A percentile compares a stretch with the other conserved stretches of the same genome.
These are phyloP conservation scores for Perognathus longimembris DNA, from an alignment of 2,113 vertebrate species.

Conservation along the genomic window DNA sequence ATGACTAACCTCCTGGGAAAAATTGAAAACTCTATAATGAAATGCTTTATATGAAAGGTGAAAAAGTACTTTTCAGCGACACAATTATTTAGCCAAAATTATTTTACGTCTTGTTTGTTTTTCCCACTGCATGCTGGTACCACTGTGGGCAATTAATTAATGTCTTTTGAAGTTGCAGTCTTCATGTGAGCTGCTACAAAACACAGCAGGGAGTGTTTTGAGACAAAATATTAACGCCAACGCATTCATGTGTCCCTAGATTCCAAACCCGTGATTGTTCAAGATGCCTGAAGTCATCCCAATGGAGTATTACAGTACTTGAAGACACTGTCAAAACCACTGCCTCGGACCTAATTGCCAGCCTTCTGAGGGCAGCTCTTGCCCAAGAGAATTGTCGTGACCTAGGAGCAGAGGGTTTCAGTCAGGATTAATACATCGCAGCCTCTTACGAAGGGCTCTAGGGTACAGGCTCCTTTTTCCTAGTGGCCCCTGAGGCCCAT, in stretches of 20 bases:
- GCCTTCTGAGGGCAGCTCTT: background rate
- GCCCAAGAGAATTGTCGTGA: background rate
- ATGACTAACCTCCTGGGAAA: background rate
- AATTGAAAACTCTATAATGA: constrained; percentile 56
- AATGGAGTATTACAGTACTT: background rate
- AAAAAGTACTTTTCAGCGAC: constrained; percentile 35
- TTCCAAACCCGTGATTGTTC: background rate
- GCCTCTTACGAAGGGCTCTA: background rate
- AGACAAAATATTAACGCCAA: background rate
- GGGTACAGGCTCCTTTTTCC: background rate
- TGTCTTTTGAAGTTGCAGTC: constrained; percentile 46
- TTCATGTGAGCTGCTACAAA: constrained; percentile 20
- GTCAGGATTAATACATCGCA: accelerated
- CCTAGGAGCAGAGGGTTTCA: background rate
- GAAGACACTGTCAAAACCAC: background rate
- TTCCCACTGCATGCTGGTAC: constrained; percentile 43
- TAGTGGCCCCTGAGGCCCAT: accelerated
- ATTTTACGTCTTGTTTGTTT: constrained; percentile 50
- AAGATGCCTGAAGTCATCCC: background rate
- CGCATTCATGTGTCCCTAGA: background rate
- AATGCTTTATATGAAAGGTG: constrained; percentile 47
- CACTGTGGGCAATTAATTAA: constrained; percentile 67
- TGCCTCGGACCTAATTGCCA: background rate
- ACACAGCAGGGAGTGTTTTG: background rate
- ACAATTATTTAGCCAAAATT: constrained; percentile 40